phyloP scores from a whole-genome alignment of 2,797 vertebrate species.

The Acanthurus lineatus region DNA sequence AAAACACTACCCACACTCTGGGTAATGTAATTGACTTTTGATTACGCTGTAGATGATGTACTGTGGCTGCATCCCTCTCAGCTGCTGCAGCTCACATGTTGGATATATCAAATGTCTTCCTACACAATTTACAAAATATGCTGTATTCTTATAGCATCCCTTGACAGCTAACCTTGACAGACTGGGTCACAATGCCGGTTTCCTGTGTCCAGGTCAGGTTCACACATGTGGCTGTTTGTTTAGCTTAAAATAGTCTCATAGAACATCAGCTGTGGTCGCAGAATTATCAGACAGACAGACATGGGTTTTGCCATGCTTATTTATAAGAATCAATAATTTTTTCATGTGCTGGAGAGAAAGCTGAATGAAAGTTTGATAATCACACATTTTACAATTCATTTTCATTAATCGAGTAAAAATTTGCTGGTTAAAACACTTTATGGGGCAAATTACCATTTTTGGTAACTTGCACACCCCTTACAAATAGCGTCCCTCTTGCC shows the following conservation, averaged over 20 bases:
- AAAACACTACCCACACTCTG: slow-evolving; percentile 30
- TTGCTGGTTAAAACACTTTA: neutral
- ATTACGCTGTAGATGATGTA: slow-evolving; percentile 19
- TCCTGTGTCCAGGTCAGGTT: slow-evolving; percentile 41
- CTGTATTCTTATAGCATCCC: neutral
- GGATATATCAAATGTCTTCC: slow-evolving; percentile 25
- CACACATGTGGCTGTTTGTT: neutral
- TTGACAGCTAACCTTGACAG: slow-evolving; percentile 1
- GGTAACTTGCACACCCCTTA: too few species aligned
- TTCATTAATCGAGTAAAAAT: slow-evolving; percentile 20
- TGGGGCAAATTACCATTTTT: too few species aligned
- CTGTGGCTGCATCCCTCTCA: slow-evolving; percentile 22
- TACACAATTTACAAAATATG: slow-evolving; percentile 10
- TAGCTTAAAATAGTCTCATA: slow-evolving; percentile 3
- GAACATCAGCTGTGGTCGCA: neutral
- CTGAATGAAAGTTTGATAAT: neutral
- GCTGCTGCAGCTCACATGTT: slow-evolving; percentile 21
- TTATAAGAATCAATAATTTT: neutral
- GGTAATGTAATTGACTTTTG: slow-evolving; percentile 46
- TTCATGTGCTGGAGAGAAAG: slow-evolving; percentile 1
- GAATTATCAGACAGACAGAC: neutral
- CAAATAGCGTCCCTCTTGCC: too few species aligned
- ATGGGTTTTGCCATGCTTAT: neutral
- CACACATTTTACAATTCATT: neutral
- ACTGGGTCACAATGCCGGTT: slow-evolving; percentile 15